Evolutionary conservation across 2,113 vertebrate genomes (phyloP).

Genomic region (Tupaia tana): DNA sequence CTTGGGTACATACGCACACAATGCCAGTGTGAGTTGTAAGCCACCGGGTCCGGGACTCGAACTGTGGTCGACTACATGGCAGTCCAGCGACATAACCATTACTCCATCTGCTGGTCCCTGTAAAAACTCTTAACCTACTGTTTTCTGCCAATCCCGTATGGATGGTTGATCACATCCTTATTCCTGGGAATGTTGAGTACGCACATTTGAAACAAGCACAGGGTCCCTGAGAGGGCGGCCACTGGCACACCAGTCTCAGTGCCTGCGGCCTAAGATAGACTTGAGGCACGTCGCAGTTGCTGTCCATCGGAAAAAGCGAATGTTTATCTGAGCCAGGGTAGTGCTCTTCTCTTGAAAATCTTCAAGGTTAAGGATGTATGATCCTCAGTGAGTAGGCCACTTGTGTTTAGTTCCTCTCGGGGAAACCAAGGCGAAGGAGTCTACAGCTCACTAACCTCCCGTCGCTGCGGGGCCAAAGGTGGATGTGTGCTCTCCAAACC

Average conservation of each 20-base stretch:
- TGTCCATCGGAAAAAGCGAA: constrained; percentile 30
- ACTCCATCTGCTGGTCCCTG: no score
- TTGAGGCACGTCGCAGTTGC: not conserved
- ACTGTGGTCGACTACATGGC: no score
- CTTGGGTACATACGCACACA: no score
- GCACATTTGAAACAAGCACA: constrained; percentile 18
- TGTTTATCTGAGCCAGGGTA: not conserved
- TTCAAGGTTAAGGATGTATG: constrained; percentile 23
- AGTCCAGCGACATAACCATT: no score
- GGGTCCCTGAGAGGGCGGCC: not conserved
- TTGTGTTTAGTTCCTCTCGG: not conserved
- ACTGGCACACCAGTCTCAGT: no score
- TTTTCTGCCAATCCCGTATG: not conserved
- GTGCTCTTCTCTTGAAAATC: not conserved
- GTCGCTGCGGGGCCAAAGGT: not conserved
- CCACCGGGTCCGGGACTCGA: no score
- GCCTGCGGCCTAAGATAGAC: no score
- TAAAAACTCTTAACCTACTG: constrained; percentile 27
- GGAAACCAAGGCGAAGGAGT: not conserved
- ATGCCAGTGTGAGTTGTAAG: no score
- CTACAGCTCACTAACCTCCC: not conserved
- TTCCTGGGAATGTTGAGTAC: constrained; percentile 5
- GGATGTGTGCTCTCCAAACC: not conserved
- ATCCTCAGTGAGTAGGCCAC: not conserved
- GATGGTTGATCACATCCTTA: not conserved